A percentile compares a stretch with the other conserved stretches of the same genome.
phyloP scores from a whole-genome alignment of 2,888 invertebrate genomes.

The Pyrrhia umbra region DNA sequence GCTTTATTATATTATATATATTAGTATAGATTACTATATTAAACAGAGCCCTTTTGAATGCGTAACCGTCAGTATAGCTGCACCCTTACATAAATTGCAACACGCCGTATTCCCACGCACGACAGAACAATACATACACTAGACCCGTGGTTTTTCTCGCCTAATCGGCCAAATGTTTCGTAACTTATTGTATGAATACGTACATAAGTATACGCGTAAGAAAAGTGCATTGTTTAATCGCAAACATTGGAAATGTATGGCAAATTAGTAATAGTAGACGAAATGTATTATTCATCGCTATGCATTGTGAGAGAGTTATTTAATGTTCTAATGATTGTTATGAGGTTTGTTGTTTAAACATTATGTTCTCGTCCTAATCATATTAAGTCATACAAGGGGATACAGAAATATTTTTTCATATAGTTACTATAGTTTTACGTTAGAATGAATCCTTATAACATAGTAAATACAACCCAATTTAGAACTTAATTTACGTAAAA shows the following conservation, averaged over 20 bases:
- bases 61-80: conserved; percentile 11
- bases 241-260: conserved; percentile 51
- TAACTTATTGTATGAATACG: conserved; percentile 78
- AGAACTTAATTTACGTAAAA: too few species aligned
- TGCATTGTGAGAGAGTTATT: conserved; percentile 6
- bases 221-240: conserved; percentile 73
- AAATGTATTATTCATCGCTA: conserved; percentile 15
- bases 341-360: conserved; percentile 11
- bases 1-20: too few species aligned
- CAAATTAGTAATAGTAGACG: conserved; percentile 9
- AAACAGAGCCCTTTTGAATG: not conserved
- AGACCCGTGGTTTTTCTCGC: conserved; percentile 78
- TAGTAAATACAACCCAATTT: too few species aligned
- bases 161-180: conserved; percentile 83
- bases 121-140: conserved; percentile 72
- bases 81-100: conserved; percentile 48
- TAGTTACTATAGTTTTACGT: not conserved
- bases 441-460: too few species aligned
- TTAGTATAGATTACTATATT: too few species aligned
- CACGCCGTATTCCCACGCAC: conserved; percentile 76
- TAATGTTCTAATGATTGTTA: conserved; percentile 7
- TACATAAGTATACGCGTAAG: conserved; percentile 62
- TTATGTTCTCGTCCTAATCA: not conserved
- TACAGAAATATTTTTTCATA: not conserved
- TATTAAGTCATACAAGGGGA: conserved; percentile 8